phyloP scores from a whole-genome alignment of 2,113 vertebrate species.

The Origma solitaria region DNA sequence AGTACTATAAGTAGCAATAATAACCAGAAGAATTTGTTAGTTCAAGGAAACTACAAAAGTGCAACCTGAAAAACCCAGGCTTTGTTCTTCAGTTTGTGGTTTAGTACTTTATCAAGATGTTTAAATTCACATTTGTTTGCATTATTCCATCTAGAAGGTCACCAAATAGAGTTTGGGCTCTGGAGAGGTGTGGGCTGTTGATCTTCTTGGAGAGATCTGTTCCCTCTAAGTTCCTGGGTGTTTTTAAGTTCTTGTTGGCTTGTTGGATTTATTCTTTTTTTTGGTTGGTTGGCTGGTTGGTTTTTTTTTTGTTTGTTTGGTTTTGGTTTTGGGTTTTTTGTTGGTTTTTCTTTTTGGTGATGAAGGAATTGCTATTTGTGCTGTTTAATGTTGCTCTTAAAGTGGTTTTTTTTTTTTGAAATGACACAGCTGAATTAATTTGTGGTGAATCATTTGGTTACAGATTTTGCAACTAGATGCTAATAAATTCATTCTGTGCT shows the following conservation, averaged over 20 bases:
- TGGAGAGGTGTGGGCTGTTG: background rate
- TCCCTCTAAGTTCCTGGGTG: background rate
- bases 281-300: too few species aligned
- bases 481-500: background rate
- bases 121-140: background rate
- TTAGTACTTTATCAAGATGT: background rate
- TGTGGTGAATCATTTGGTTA: background rate
- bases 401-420: background rate
- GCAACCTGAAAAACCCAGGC: background rate
- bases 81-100: background rate
- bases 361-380: background rate
- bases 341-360: background rate
- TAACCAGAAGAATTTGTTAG: background rate
- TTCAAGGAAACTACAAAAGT: background rate
- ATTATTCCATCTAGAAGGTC: background rate
- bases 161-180: background rate
- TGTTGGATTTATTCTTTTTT: background rate
- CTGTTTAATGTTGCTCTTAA: background rate
- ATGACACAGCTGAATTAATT: background rate
- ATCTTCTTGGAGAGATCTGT: background rate
- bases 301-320: too few species aligned
- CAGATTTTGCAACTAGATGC: background rate
- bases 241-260: background rate
- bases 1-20: background rate
- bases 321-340: too few species aligned